These are phyloP conservation scores for Naja naja DNA, from an alignment of 2,113 vertebrate genomes.

Conservation along the genomic window DNA sequence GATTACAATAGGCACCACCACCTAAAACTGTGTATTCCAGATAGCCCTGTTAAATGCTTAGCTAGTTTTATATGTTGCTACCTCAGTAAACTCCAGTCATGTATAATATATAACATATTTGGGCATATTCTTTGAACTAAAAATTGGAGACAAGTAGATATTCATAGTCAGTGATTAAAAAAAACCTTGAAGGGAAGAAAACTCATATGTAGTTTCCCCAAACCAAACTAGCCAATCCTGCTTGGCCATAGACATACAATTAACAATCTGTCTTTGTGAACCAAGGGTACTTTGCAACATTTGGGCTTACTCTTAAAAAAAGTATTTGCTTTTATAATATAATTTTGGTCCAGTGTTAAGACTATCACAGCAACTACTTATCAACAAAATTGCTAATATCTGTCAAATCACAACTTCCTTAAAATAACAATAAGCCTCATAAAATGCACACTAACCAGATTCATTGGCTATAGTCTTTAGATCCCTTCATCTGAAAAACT, in stretches of 20 bases:
- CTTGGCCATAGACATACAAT: not conserved
- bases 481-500: not conserved
- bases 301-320: not conserved
- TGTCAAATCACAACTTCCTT: not conserved
- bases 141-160: not conserved
- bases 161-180: not conserved
- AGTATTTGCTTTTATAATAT: not conserved
- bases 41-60: not conserved
- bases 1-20: not conserved
- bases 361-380: not conserved
- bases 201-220: not conserved
- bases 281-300: not conserved
- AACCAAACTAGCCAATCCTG: not conserved
- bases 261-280: not conserved
- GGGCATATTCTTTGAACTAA: not conserved
- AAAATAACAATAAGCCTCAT: not conserved
- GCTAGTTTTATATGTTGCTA: not conserved
- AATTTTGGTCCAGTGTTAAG: not conserved
- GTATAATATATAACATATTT: not conserved
- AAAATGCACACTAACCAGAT: not conserved
- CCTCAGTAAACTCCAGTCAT: not conserved
- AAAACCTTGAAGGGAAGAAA: not conserved
- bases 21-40: not conserved
- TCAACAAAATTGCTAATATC: not conserved
- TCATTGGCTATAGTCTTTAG: not conserved